phyloP scores from a whole-genome alignment of 2,113 vertebrate species.

The Verasper variegatus region DNA sequence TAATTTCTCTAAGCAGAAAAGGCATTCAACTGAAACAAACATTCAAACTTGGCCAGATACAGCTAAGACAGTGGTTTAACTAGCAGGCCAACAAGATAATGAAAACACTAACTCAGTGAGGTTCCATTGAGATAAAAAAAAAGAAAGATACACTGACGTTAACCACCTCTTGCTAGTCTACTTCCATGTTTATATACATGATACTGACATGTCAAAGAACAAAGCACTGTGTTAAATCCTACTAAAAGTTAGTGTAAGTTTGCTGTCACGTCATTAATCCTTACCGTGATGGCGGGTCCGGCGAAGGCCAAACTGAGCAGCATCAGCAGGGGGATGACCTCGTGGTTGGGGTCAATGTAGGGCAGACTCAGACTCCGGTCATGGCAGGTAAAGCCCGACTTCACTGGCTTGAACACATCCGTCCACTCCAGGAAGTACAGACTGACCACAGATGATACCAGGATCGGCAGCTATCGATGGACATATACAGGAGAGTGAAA shows the following conservation, averaged over 20 bases:
- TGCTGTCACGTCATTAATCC: constrained; percentile 1
- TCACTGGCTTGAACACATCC: constrained; percentile 95
- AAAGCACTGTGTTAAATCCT: too few species aligned
- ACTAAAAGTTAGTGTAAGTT: not conserved
- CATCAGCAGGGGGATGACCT: constrained; percentile 95
- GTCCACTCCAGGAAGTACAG: constrained; percentile 99
- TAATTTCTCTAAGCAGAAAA: too few species aligned
- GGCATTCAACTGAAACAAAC: too few species aligned
- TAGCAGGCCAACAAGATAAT: too few species aligned
- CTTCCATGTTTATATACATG: too few species aligned
- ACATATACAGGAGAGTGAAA: constrained; percentile 1
- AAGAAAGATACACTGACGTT: too few species aligned
- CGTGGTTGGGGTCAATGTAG: constrained; percentile 94
- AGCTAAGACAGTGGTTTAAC: too few species aligned
- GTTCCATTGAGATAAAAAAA: not conserved
- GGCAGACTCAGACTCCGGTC: constrained; percentile 97
- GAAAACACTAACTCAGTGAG: not conserved
- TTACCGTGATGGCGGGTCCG: constrained; percentile 93
- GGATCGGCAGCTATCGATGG: constrained; percentile 88
- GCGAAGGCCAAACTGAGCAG: constrained; percentile 95
- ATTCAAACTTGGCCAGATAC: too few species aligned
- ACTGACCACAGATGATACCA: constrained; percentile 95
- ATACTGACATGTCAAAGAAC: too few species aligned
- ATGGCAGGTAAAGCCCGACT: constrained; percentile 94
- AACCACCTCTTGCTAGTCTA: too few species aligned